Percentiles rank a stretch among this genome's conserved stretches.
phyloP scores from a whole-genome alignment of 2,888 invertebrate genomes.

The Apoda limacodes region DNA sequence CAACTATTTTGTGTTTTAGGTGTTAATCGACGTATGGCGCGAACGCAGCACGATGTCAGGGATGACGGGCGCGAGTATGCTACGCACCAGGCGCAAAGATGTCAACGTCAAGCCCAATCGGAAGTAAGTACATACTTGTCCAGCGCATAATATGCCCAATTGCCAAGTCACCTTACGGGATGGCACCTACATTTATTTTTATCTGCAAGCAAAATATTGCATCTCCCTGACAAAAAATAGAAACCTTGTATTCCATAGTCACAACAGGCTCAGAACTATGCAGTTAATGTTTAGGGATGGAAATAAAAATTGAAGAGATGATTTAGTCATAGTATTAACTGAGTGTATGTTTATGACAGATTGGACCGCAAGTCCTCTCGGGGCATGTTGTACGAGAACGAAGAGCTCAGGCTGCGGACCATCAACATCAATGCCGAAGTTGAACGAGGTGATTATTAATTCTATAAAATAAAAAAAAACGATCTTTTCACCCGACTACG shows the following conservation, averaged over 20 bases:
- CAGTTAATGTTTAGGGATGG: too few species aligned
- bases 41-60: slow-evolving; percentile 59
- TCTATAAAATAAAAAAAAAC: too few species aligned
- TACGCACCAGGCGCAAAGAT: slow-evolving; percentile 87
- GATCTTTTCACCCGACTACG: too few species aligned
- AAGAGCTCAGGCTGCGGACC: slow-evolving; percentile 87
- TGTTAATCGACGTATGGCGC: slow-evolving; percentile 51
- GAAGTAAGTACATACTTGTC: slow-evolving; percentile 65
- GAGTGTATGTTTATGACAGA: slow-evolving; percentile 52
- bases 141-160: slow-evolving; percentile 1
- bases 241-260: too few species aligned
- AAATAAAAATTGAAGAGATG: too few species aligned
- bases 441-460: slow-evolving; percentile 77
- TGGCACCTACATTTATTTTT: too few species aligned
- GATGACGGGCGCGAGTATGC: slow-evolving; percentile 79
- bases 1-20: too few species aligned
- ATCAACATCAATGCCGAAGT: slow-evolving; percentile 95
- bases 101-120: slow-evolving; percentile 91
- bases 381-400: slow-evolving; percentile 95
- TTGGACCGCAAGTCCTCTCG: slow-evolving; percentile 92
- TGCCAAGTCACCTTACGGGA: too few species aligned
- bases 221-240: too few species aligned
- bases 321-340: too few species aligned
- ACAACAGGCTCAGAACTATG: too few species aligned
- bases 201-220: too few species aligned